Base-by-base conservation (phyloP, 2,113 vertebrate genomes). In the Aegithalos caudatus region DNA sequence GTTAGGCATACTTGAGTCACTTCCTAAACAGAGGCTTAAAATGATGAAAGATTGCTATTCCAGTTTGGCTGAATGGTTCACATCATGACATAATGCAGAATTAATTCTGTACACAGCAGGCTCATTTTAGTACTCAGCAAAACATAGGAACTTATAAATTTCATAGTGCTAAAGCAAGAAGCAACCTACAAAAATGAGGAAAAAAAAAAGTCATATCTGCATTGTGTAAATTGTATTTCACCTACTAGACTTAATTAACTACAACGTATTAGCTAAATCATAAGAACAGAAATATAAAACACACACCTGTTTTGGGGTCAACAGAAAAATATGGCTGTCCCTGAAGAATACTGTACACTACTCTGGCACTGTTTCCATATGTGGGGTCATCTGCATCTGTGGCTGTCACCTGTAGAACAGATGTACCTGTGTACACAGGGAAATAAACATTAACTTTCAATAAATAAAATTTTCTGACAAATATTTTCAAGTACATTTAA, bases 291-390 rank as follows among this genome's bases (percentile, higher is more conserved):
- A 76, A 82, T 23, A 28, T 38, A 60, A 50, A 48, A 29, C 45
- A 76, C 96, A 11, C 47, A 99, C 99, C 99, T 98, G 99, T 99
- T 98, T 99, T 99, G 62, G 99, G 99, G 94, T 99, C 99, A 64
- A 99, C 99, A 5, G 99, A 99, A 97, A 99, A 99, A 97, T 99
- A 99, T 80, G 99, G 99, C 95, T 99, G 99, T 97, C 99, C 99
- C 95, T 99, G 99, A 65, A 99, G 98, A 95, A 99, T 99, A 76
- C 99, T 99, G 96, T 99, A 99, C 54, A 99, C 99, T 64, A 99
- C 98, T 14, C 98, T 98, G 44, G 99, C 99, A 4, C 99, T 99
- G 94, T 99, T 99, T 94, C 99, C 99, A 45, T 99, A 99, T 14
- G 99, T 99, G 61, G 99, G 99, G 72, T 99, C 99, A 83, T 99